Base-by-base conservation (phyloP, 2,888 invertebrate species). In the Dicycla oo region DNA sequence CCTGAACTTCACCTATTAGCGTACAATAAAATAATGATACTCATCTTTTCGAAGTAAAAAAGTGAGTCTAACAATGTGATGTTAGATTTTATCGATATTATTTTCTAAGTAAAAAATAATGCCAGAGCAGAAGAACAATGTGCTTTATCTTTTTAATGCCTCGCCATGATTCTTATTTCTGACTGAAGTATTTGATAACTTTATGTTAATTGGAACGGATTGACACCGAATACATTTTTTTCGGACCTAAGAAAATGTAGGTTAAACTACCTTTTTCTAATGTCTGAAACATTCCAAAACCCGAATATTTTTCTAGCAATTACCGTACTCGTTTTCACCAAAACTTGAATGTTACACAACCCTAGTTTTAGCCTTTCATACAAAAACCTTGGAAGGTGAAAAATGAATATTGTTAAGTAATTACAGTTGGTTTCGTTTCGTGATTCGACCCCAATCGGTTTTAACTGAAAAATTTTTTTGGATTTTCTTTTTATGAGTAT, bases 381-480 rank as follows among this genome's bases (percentile, higher is more conserved):
- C 45, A 40, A 6, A 66, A 77, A 74, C 86, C 86, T 86, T 85
- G 85, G 54, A 60, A 57, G 73, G 82, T 86, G 82, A 86, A 85
- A 86, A 86, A 85, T 86, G 70, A 80, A 75, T 87, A 87, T 84
- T 76, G 75, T 77, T 85, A 76, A 82, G 81, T 86, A 83, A 85
- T 86, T 85, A 78, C 77, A 53, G 43, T 10, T 15, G 49, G 45
- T 49, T 77, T 58, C 68, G 72, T 76, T 82, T 73, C 72, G 80
- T 80, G 85, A 70, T 75, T 78, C 54, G 65, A 56, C 75, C 69
- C 49, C 63, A 75, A 86, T 79, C 72, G 71, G 60, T 65, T 73
- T 75, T 75, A 40, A 60, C 26, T 61, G 68, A 73, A 78, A 38
- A 65, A 66, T 45, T 69, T 84, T 79, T 69, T 69, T 72, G 45